These are phyloP conservation scores for Dichetophora obliterata DNA, from an alignment of 2,888 invertebrate species.

Conservation along the genomic window DNA sequence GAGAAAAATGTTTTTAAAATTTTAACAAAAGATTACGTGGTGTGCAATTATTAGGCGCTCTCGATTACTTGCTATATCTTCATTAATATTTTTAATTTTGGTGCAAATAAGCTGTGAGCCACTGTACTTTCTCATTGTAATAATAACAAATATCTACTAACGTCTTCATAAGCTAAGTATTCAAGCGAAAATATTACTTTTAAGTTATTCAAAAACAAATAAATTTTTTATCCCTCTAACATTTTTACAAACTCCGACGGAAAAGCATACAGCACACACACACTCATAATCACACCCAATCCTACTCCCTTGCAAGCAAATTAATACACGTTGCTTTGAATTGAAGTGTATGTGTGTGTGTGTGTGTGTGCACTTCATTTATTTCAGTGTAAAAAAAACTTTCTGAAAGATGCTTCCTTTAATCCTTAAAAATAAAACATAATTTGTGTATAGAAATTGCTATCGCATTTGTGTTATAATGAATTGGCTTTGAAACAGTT, in stretches of 20 bases:
- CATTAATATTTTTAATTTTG: too few species aligned
- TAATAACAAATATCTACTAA: too few species aligned
- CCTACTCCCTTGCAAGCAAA: not conserved
- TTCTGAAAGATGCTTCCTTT: not conserved
- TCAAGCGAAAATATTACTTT: too few species aligned
- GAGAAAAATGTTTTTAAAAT: too few species aligned
- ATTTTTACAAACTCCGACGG: not conserved
- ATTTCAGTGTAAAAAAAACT: not conserved
- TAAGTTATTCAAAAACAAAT: not conserved
- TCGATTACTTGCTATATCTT: too few species aligned
- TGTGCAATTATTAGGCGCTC: too few species aligned
- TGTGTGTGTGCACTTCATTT: not conserved
- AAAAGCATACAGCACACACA: not conserved
- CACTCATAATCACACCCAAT: not conserved
- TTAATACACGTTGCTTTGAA: not conserved
- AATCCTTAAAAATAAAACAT: not conserved
- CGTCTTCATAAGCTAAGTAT: too few species aligned
- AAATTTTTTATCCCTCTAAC: not conserved
- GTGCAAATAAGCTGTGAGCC: too few species aligned
- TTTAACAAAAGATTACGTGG: too few species aligned
- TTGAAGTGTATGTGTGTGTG: not conserved
- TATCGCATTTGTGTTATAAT: not conserved
- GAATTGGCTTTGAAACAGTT: constrained; percentile 21
- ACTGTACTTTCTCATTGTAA: too few species aligned
- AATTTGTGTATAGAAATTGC: not conserved